phyloP scores from a whole-genome alignment of 2,888 invertebrate genomes.

The Diarsia dahlii region DNA sequence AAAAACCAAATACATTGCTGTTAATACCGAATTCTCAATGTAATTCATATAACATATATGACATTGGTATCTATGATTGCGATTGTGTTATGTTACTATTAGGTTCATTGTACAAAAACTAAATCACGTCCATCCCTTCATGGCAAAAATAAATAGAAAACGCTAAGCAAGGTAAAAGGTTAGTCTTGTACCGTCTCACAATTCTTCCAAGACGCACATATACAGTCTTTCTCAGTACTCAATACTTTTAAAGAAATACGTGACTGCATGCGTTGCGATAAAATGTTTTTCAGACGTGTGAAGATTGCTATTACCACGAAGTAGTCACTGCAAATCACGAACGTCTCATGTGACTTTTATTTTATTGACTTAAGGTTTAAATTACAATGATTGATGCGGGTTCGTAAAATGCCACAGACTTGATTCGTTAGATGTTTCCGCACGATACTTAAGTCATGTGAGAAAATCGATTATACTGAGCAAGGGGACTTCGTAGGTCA shows the following conservation, averaged over 20 bases:
- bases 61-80: not conserved
- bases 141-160: slow-evolving; percentile 20
- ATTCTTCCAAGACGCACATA: slow-evolving; percentile 50
- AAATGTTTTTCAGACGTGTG: slow-evolving; percentile 50
- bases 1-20: not conserved
- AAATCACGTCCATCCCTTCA: slow-evolving; percentile 17
- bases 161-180: slow-evolving; percentile 50
- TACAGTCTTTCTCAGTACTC: slow-evolving; percentile 32
- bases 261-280: slow-evolving; percentile 60
- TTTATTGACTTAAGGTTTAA: not conserved
- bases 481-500: not conserved
- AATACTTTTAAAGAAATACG: slow-evolving; percentile 62
- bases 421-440: not conserved
- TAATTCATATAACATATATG: not conserved
- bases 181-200: slow-evolving; percentile 58
- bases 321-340: slow-evolving; percentile 1
- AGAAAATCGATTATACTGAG: not conserved
- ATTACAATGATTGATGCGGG: not conserved
- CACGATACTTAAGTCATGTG: not conserved
- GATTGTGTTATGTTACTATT: not conserved
- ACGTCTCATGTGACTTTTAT: not conserved
- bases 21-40: not conserved
- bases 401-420: not conserved
- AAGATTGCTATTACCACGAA: slow-evolving; percentile 29
- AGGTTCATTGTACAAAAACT: slow-evolving; percentile 6